Evolutionary conservation across 2,113 vertebrate genomes (phyloP), one percentile per base, ranked within the genome.

Genomic region (Nannobrachium achirus): DNA sequence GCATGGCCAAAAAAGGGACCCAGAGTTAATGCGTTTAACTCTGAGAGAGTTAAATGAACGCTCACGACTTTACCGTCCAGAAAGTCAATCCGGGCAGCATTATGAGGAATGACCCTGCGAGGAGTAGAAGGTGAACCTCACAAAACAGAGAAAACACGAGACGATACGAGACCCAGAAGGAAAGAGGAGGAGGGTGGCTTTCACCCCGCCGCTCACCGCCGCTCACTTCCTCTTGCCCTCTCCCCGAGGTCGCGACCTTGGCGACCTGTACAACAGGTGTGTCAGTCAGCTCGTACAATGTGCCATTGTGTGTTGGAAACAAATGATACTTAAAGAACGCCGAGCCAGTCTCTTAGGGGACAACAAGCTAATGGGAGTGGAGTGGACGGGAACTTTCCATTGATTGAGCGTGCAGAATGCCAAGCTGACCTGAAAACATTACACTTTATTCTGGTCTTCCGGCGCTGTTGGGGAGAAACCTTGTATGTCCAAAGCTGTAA

Each of bases 251-350:
- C 76, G 40, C 3, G 48, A 79, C 76, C 84, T 71, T 14, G 16
- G 40, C 77, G 57, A 81, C 78, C 78, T 78, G 63, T 6, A 51
- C 52, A 79, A 73, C 77, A 80, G 77, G 79, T 71, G 75, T 67
- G 75, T 73, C 73, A 65, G 64, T 10, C 16, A 20, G 46, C 51
- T 50, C 18, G 58, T 6, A 67, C 61, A 48, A 38, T 56, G 41
- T 13, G 16, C 18, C 50, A 76, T 83, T 78, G 76, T 80, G 55
- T 40, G 75, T 3, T 50, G 55, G 66, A 73, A 75, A 75, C 74
- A 73, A 78, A 59, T 15, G 45, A 72, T 0, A 58, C 68, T 56
- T 15, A 50, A 2, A 52, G 18, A 33, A 66, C 8, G 38, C 10
- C 6, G 13, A 33, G 4, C 33, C 14, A 33, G 13, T 42, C 19